These are phyloP conservation scores for Diprion similis DNA, from an alignment of 1,140 invertebrate genomes.

Conservation along the genomic window DNA sequence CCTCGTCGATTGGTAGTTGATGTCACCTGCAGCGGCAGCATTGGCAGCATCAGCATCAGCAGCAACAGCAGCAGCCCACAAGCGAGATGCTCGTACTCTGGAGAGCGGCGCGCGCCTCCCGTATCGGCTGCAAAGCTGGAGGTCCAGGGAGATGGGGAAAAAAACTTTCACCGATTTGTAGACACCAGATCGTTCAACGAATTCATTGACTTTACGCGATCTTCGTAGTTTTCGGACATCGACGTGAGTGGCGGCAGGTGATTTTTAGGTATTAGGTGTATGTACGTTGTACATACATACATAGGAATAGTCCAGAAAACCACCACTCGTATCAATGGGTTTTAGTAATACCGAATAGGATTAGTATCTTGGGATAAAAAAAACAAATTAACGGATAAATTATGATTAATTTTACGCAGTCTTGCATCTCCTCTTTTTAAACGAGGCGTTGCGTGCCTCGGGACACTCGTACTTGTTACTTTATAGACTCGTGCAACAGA, in stretches of 20 bases:
- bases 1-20: conserved; percentile 2
- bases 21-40: neutral
- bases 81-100: neutral
- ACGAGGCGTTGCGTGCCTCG: neutral
- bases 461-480: conserved; percentile 1
- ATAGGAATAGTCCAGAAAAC: neutral
- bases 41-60: neutral
- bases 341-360: neutral
- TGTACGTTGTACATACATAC: neutral
- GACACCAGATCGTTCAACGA: neutral
- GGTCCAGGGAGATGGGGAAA: neutral
- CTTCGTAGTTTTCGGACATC: neutral
- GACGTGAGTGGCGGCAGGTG: neutral
- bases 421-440: neutral
- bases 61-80: neutral
- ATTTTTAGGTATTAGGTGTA: neutral
- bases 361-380: neutral
- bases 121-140: neutral
- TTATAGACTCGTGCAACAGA: neutral
- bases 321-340: neutral
- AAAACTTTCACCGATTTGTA: conserved; percentile 7
- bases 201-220: neutral
- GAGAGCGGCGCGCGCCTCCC: neutral
- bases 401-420: neutral
- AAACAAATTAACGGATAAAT: conserved; percentile 1